These are phyloP conservation scores for Desmodus rotundus DNA, from an alignment of 2,113 vertebrate genomes.

Conservation along the genomic window DNA sequence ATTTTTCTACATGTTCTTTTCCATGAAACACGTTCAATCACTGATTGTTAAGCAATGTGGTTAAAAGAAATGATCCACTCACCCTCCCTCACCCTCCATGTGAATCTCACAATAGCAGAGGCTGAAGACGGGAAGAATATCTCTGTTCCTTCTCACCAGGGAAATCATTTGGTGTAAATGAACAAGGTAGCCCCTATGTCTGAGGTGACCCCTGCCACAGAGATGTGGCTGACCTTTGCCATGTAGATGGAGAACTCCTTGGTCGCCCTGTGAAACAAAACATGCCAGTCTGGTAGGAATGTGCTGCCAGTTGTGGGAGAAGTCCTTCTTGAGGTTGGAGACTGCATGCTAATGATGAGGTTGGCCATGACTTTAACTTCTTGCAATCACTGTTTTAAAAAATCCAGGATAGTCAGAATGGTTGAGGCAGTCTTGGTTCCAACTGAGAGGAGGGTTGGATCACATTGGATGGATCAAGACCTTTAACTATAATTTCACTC, in stretches of 20 bases:
- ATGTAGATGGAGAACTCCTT: conserved; percentile 95
- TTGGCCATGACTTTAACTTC: conserved; percentile 93
- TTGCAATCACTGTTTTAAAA: conserved; percentile 88
- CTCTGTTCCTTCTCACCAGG: conserved; percentile 37
- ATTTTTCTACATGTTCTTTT: conserved; percentile 52
- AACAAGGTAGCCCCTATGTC: conserved; percentile 92
- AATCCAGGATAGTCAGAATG: conserved; percentile 90
- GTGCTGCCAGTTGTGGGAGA: conserved; percentile 91
- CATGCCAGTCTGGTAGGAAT: conserved; percentile 94
- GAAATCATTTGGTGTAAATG: conserved; percentile 93
- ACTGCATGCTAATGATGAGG: conserved; percentile 91
- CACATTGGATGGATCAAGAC: conserved; percentile 94
- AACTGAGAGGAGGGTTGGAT: conserved; percentile 91
- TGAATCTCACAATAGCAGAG: not conserved
- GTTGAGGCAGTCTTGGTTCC: conserved; percentile 90
- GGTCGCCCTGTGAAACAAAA: conserved; percentile 93
- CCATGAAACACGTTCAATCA: conserved; percentile 71
- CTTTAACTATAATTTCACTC: conserved; percentile 93
- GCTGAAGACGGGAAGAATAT: conserved; percentile 52
- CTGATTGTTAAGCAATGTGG: conserved; percentile 52
- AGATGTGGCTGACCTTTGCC: conserved; percentile 96
- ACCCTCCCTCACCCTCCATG: not conserved
- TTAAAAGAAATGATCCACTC: conserved; percentile 53
- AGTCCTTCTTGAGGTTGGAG: conserved; percentile 92
- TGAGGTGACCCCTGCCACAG: conserved; percentile 92